Base-by-base conservation (phyloP, 2,113 vertebrate genomes). In the Gymnobelideus leadbeateri region DNA sequence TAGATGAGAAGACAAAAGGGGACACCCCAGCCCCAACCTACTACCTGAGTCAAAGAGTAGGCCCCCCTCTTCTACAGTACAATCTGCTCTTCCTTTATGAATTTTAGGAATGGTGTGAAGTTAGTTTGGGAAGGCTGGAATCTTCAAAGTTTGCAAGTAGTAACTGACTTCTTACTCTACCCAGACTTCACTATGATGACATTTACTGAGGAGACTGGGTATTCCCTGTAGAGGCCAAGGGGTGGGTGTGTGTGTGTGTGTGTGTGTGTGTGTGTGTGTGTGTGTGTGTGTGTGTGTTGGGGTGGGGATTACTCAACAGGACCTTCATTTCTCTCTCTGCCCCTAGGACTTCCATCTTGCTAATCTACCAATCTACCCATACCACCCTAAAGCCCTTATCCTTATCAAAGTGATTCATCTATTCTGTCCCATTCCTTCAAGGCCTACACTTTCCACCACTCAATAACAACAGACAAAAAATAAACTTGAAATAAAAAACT, bases 81-180 rank as follows among this genome's bases (percentile, higher is more conserved):
- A 93, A 14, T 92, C 43, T 49, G 90, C 92, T 50, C 26, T 91
- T 16, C n/a, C 68, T 90, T 90, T 8, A 92, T 55, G 90, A 90
- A 61, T 52, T 26, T 89, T 8, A 91, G 89, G 84, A 91, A 68
- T 46, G 11, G 1, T 21, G 51, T 51, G 61, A 61, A 57, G 2
- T n/a, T 93, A 52, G 50, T 1, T 0, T 12, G 1, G 90, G 90
- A 77, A 21, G 26, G 43, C 7, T 92, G 11, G 93, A 1, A 77
- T 90, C 43, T 89, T 92, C 55, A 19, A 68, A 95, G 77, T n/a
- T 55, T 37, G 84, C 31, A n/a, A n/a, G 14, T n/a, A 68, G 57
- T 31, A 61, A 61, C 2, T 57, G 9, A 90, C 52, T 57, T 91
- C 11, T 25, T 9, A 54, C 50, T 9, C 28, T 28, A 28, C 47